Base-by-base conservation (phyloP, 2,888 invertebrate genomes). In the Euproctis similis region DNA sequence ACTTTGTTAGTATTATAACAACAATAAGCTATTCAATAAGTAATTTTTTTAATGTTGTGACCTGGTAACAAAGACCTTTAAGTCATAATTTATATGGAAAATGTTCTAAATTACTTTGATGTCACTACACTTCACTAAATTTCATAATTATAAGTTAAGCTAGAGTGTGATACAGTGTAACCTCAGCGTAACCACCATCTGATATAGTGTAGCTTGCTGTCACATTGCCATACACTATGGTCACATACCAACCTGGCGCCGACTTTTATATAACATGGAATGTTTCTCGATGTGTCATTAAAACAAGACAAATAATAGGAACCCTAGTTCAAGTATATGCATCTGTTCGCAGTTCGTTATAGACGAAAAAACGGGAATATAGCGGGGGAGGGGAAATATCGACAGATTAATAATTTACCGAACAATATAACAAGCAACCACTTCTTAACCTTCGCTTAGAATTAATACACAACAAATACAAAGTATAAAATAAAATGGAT, bases 181-280 rank as follows among this genome's bases (percentile, higher is more conserved):
- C 25, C 8, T 12, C 8, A 7, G 11, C 8, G 4, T 3, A 19
- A n/a, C n/a, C 12, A 17, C 25, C 4, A 8, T 6, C 13, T 8
- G 20, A 17, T 5, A 11, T 8, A 5, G 12, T 4, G 24, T 26
- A 18, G n/a, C 18, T 11, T 12, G 12, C 43, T 36, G 43, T 40
- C 47, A 48, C 44, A 32, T 41, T 42, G 41, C 42, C 47, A 39
- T 39, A 10, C 27, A 22, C 28, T 22, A 18, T 4, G 20, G 8
- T 32, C 31, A 24, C 33, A 28, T 42, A 24, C 39, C 40, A 40
- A 45, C 46, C 34, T 32, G 31, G 33, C 33, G 35, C 50, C 42
- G 50, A 56, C 63, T 64, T 64, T 61, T 53, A 61, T n/a, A n/a
- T 70, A 63, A 69, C 67, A 71, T 82, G 82, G 82, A 82, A 82